Conservation (phyloP, 2,113 vertebrate genomes). For the Erinaceus europaeus region DNA sequence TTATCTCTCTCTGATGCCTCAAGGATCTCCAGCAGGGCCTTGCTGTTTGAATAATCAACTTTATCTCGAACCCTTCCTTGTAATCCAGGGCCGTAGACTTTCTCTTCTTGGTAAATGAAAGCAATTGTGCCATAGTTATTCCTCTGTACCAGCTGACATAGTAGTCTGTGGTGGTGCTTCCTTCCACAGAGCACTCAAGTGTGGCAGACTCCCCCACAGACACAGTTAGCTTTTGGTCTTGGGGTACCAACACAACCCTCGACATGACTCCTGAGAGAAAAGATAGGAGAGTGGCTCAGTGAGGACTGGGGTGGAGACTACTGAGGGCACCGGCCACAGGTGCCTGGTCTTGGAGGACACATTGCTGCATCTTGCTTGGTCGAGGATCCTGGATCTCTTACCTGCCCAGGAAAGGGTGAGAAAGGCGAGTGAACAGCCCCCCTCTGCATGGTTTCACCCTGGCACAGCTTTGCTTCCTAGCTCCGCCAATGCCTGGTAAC, state of each 20-base stretch:
- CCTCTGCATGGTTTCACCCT: not conserved
- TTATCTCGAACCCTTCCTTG: not conserved
- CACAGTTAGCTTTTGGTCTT: not conserved
- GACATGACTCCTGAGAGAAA: conserved; percentile 31
- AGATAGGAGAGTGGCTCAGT: not conserved
- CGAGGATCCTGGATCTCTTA: not conserved
- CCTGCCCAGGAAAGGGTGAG: conserved; percentile 16
- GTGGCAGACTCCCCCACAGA: not conserved
- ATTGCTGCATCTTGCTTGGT: not conserved
- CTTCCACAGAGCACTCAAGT: not conserved
- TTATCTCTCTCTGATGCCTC: not conserved
- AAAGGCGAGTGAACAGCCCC: not conserved
- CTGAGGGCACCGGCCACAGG: not conserved
- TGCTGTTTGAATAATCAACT: not conserved
- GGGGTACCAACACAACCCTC: not conserved
- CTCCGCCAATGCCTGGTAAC: accelerated
- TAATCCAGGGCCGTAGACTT: not conserved
- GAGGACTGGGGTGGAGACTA: not conserved
- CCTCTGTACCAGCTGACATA: conserved; percentile 12
- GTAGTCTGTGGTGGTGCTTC: not conserved
- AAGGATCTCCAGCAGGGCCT: not conserved
- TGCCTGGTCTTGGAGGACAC: not conserved
- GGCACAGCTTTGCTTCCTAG: not conserved
- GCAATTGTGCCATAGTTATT: not conserved
- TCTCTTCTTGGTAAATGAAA: conserved; percentile 23